A percentile compares a stretch with the other conserved stretches of the same genome.
Evolutionary conservation across 2,113 vertebrate genomes (phyloP).

Genomic region (Cinclus mexicanus): DNA sequence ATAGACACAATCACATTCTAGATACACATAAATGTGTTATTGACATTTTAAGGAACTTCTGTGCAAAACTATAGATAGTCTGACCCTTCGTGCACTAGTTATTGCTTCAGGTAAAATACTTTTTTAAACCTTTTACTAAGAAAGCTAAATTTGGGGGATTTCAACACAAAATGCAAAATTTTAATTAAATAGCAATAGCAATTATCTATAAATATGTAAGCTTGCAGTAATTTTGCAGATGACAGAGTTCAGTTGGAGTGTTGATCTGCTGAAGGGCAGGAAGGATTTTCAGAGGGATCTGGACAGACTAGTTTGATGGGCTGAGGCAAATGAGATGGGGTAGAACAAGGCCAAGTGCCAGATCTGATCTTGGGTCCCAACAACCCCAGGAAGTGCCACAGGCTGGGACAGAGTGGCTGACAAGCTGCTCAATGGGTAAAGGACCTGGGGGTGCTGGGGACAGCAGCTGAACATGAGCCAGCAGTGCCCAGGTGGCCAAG

Average conservation of each 20-base stretch:
- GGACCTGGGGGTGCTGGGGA: not conserved
- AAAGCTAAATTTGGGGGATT: accelerated
- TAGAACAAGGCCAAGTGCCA: too few relatives aligned
- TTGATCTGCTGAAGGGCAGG: not conserved
- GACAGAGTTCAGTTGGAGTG: accelerated
- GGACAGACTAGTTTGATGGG: not conserved
- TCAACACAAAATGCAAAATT: not conserved
- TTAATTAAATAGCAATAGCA: not conserved
- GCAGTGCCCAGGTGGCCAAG: not conserved
- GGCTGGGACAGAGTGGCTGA: not conserved
- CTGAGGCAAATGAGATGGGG: not conserved
- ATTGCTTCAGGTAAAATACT: not conserved
- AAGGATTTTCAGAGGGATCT: not conserved
- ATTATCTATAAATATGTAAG: not conserved
- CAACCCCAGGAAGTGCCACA: not conserved
- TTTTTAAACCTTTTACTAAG: not conserved
- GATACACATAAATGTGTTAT: not conserved
- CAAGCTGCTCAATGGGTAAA: not conserved
- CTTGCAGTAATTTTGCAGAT: not conserved
- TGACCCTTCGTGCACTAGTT: not conserved
- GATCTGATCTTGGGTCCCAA: not conserved
- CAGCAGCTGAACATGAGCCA: not conserved
- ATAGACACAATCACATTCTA: not conserved
- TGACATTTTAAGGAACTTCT: not conserved
- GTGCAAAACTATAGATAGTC: not conserved